Evolutionary conservation across 2,797 vertebrate species (phyloP).

Genomic region (Melanotaenia parkinsoni): DNA sequence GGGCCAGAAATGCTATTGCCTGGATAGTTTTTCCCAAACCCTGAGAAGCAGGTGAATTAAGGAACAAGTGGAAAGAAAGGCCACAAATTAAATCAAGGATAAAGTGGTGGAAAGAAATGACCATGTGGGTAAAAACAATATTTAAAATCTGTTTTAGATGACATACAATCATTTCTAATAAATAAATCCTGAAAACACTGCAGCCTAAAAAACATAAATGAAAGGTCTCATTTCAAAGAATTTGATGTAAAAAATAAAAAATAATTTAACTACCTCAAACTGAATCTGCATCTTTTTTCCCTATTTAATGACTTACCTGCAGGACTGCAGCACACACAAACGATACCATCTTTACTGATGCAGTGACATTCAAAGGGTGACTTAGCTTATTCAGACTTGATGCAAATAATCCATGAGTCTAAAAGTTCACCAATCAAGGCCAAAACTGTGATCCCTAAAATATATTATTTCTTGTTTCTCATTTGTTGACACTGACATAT

Average conservation of each 20-base stretch:
- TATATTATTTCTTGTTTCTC: background rate
- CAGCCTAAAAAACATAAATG: background rate
- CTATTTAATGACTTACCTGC: constrained; percentile 22
- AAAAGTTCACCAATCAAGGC: too few relatives aligned
- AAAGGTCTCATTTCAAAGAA: too few relatives aligned
- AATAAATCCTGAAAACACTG: background rate
- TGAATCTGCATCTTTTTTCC: background rate
- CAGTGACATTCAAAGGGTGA: background rate
- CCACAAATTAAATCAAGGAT: constrained; percentile 5
- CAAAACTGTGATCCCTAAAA: too few relatives aligned
- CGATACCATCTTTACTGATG: background rate
- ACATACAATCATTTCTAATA: background rate
- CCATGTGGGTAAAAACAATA: background rate
- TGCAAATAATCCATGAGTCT: background rate
- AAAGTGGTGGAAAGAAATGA: background rate
- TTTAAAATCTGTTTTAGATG: constrained; percentile 11
- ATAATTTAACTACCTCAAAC: too few relatives aligned
- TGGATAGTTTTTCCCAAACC: constrained; percentile 99
- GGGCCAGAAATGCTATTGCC: constrained; percentile 94
- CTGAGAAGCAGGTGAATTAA: constrained; percentile 69
- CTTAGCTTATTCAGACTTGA: background rate
- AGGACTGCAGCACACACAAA: background rate
- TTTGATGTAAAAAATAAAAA: too few relatives aligned
- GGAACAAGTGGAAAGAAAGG: background rate
- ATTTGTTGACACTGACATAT: background rate